Evolutionary conservation across 1,140 invertebrate genomes (phyloP).

Genomic region (Homarus americanus): DNA sequence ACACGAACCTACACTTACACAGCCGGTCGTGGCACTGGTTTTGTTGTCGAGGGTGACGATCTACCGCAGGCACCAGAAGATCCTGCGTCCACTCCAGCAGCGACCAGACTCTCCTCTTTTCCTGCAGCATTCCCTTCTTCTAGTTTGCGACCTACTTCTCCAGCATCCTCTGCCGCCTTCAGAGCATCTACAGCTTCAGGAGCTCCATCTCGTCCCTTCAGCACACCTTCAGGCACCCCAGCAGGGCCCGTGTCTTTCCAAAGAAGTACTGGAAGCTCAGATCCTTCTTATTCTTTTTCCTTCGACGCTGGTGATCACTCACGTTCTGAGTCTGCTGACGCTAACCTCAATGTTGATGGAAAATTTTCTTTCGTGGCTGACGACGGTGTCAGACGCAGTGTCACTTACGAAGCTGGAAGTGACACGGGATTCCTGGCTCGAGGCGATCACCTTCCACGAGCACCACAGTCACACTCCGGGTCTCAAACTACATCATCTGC

Average conservation of each 20-base stretch:
- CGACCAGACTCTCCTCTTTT: conserved; percentile 30
- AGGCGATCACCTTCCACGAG: conserved; percentile 63
- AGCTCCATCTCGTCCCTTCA: background rate
- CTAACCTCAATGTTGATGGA: conserved; percentile 66
- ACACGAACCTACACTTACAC: conserved; percentile 68
- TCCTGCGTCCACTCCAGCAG: conserved; percentile 29
- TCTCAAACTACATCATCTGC: background rate
- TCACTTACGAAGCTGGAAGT: conserved; percentile 60
- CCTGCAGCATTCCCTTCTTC: background rate
- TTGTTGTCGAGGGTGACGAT: conserved; percentile 71
- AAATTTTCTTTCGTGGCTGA: conserved; percentile 68
- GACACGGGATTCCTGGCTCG: conserved; percentile 62
- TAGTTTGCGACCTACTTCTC: background rate
- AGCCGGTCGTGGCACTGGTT: conserved; percentile 71
- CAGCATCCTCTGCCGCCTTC: background rate
- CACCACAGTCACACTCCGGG: conserved; percentile 29
- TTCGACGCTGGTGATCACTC: conserved; percentile 75
- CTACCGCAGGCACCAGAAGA: conserved; percentile 39
- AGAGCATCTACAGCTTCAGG: background rate
- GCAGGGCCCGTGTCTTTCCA: background rate
- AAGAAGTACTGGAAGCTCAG: conserved; percentile 15
- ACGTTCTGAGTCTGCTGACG: conserved; percentile 64
- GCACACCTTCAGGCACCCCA: background rate
- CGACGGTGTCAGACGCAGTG: conserved; percentile 61
- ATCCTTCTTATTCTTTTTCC: conserved; percentile 69